phyloP scores from a whole-genome alignment of 2,113 vertebrate genomes.

The Hydrochoerus hydrochaeris region DNA sequence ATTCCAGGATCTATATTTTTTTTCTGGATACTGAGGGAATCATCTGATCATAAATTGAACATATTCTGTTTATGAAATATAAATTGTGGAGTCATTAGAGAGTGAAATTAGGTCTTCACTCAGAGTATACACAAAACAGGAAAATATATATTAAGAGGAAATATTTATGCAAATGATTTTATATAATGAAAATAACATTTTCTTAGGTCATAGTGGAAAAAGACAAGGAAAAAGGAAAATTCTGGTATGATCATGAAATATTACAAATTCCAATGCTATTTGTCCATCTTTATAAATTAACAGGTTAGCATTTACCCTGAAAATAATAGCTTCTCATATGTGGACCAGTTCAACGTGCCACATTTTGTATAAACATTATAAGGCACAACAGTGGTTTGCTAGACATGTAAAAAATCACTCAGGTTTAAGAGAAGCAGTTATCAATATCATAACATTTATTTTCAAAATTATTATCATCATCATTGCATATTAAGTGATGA shows the following conservation, averaged over 20 bases:
- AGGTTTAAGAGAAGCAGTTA: not conserved
- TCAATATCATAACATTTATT: constrained; percentile 39
- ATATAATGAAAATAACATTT: not conserved
- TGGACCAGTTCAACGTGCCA: not conserved
- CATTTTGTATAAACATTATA: constrained; percentile 24
- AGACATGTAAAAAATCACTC: not conserved
- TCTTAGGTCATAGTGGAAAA: constrained; percentile 30
- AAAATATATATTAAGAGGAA: not conserved
- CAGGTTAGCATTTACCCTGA: not conserved
- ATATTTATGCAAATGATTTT: not conserved
- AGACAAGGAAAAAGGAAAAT: not conserved
- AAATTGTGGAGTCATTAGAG: not conserved
- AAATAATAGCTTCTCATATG: not conserved
- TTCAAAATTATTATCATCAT: constrained; percentile 21
- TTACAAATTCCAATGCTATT: not conserved
- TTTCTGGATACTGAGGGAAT: constrained; percentile 51
- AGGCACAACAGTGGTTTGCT: not conserved
- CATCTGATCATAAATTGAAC: constrained; percentile 59
- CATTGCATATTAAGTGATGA: not conserved
- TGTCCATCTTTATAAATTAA: constrained; percentile 6
- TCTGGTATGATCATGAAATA: not conserved
- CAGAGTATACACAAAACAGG: constrained; percentile 9
- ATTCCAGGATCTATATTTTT: constrained; percentile 61
- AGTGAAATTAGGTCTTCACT: not conserved
- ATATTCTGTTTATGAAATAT: constrained; percentile 20